These are phyloP conservation scores for Enhydra lutris DNA, from an alignment of 2,113 vertebrate species.

Conservation along the genomic window DNA sequence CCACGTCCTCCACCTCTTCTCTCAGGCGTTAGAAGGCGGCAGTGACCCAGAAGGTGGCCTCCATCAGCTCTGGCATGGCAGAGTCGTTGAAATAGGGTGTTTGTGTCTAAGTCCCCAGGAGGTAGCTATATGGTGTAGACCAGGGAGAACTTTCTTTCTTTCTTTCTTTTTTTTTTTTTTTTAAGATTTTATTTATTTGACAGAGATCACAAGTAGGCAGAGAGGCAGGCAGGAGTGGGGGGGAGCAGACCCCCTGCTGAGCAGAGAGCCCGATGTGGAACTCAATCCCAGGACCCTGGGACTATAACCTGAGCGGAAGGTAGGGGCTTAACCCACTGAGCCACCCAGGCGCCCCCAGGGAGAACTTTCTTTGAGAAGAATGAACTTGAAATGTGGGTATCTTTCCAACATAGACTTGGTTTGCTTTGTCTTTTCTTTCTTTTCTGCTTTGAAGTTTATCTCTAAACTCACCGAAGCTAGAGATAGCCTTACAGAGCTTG, in stretches of 20 bases:
- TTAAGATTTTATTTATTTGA: no score
- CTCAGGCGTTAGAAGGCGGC: neutral
- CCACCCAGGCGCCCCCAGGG: neutral
- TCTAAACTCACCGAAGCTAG: neutral
- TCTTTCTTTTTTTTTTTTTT: neutral
- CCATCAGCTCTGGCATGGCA: neutral
- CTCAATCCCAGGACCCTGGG: no score
- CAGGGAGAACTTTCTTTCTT: neutral
- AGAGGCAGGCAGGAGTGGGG: fast-evolving
- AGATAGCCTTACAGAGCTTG: neutral
- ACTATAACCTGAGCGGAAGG: no score
- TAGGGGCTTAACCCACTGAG: no score
- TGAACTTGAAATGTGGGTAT: neutral
- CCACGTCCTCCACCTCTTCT: neutral
- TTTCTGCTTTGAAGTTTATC: neutral
- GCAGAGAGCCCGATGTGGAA: no score
- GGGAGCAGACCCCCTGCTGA: no score
- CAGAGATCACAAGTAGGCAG: no score
- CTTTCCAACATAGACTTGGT: neutral
- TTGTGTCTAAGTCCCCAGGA: neutral
- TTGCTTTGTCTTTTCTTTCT: neutral
- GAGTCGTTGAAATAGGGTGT: neutral
- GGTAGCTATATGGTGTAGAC: neutral
- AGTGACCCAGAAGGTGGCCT: neutral
- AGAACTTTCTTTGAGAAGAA: neutral